Base-by-base conservation (phyloP, 1,140 invertebrate species). In the Aphis craccivora region DNA sequence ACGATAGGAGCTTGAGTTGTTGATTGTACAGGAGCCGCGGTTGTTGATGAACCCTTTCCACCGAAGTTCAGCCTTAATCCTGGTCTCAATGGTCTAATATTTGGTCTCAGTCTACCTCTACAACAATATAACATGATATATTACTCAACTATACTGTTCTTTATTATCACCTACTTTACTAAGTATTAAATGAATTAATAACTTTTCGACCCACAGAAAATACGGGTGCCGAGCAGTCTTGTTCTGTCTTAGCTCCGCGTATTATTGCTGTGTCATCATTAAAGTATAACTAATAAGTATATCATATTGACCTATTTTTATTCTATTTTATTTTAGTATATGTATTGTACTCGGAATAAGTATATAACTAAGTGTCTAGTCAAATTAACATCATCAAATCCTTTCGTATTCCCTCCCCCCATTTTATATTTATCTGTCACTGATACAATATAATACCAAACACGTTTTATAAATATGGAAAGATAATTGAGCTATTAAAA, bases 41-140 rank as follows among this genome's bases (percentile, higher is more conserved):
- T 86, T 18, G 91, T 84, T 8, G 90, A 81, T 14, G 91, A 86
- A 53, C 76, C 67, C 37, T 84, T 84, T 86, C 81, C 76, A 25
- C 91, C 91, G 40, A 83, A 83, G 37, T 83, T 84, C 22, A 93
- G 86, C 18, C 91, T 93, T 25, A 93, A 84, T 37, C 91, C 91
- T 35, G 91, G 91, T 86, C 91, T 86, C 37, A 93, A 93, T 40
- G 91, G 91, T 53, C 91, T 93, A 37, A 93, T 93, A 40, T 93
- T 93, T 37, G 91, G 91, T 55, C 76, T 53, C 43, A 86, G 91
- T 93, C 81, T 51, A 37, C 35, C 53, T 93, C 91, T 93, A 43
- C 43, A 76, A 48, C 35, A 76, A 51, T 48, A 48, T n/a, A 45
- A 14, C 22, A 48, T 30, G 2, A 87, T 30, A 87, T 6, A 48